These are phyloP conservation scores for Andrena trimmerana DNA, from an alignment of 2,888 invertebrate genomes.

Conservation along the genomic window DNA sequence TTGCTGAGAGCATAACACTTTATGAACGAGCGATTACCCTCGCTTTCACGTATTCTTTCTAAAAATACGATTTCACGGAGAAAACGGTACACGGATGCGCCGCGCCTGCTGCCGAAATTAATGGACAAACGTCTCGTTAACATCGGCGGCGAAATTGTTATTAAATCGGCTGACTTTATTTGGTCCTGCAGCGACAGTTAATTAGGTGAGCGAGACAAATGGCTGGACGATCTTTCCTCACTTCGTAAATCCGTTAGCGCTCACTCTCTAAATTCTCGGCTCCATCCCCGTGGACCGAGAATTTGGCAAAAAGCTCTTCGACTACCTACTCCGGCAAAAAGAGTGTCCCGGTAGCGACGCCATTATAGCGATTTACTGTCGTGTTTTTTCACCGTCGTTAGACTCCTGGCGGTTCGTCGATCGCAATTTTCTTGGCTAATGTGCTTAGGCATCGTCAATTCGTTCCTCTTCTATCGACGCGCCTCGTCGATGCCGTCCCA, in stretches of 20 bases:
- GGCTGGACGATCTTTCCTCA: constrained; percentile 44
- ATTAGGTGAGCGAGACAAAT: constrained; percentile 62
- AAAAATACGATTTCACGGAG: constrained; percentile 23
- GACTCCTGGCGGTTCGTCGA: constrained; percentile 30
- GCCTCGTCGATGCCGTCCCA: constrained; percentile 68
- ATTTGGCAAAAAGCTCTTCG: constrained; percentile 48
- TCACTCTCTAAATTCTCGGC: constrained; percentile 41
- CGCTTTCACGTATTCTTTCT: constrained; percentile 11
- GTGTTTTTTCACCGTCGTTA: constrained; percentile 48
- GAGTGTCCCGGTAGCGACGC: constrained; percentile 15
- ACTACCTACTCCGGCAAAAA: constrained; percentile 44
- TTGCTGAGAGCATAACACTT: background rate
- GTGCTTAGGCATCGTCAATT: constrained; percentile 47
- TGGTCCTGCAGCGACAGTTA: constrained; percentile 33
- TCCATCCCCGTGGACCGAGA: constrained; percentile 8
- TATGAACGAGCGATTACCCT: constrained; percentile 8
- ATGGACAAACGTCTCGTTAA: constrained; percentile 2
- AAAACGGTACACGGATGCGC: too few species aligned
- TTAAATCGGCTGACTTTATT: constrained; percentile 31
- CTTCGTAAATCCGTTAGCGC: constrained; percentile 64
- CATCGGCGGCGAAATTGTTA: constrained; percentile 31
- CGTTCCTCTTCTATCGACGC: constrained; percentile 66
- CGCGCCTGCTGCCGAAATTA: background rate
- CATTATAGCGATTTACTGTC: constrained; percentile 61
- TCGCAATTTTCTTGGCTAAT: constrained; percentile 63